Evolutionary conservation across 2,888 invertebrate genomes (phyloP).

Genomic region (Xylocampa areola): DNA sequence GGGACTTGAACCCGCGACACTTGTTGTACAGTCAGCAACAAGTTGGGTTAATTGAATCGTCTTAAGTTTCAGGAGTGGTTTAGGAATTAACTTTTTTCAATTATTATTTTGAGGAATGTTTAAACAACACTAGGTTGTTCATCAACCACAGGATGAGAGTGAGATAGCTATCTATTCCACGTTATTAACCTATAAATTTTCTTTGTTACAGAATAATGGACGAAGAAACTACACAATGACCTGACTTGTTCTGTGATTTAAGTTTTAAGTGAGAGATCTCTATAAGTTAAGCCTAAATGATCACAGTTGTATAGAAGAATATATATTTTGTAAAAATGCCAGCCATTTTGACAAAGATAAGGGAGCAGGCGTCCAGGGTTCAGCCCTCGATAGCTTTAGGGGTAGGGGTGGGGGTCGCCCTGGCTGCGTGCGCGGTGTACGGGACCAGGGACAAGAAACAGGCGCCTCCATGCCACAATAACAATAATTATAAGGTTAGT

Average conservation of each 20-base stretch:
- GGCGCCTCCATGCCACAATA: conserved; percentile 78
- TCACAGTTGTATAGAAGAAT: conserved; percentile 29
- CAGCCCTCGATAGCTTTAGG: conserved; percentile 83
- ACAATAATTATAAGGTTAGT: conserved; percentile 86
- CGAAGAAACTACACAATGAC: conserved; percentile 59
- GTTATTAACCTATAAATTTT: conserved; percentile 24
- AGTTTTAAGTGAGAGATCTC: conserved; percentile 63
- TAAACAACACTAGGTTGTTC: too few species aligned
- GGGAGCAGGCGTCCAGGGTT: conserved; percentile 84
- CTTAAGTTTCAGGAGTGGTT: too few species aligned
- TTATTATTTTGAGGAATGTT: too few species aligned
- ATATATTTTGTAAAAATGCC: conserved; percentile 75
- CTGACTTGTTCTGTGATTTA: conserved; percentile 49
- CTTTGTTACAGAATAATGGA: conserved; percentile 81
- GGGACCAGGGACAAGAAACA: conserved; percentile 82
- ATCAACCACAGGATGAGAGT: too few species aligned
- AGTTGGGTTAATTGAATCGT: too few species aligned
- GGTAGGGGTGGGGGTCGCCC: conserved; percentile 83
- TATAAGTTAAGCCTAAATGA: conserved; percentile 55
- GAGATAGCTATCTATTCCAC: too few species aligned
- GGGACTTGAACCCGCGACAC: too few species aligned
- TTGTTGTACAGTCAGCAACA: too few species aligned
- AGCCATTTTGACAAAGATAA: conserved; percentile 84
- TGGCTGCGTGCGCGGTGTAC: conserved; percentile 83
- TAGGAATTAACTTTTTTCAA: too few species aligned